Evolutionary conservation across 1,140 invertebrate genomes (phyloP).

Genomic region (Parapsyche elsis): DNA sequence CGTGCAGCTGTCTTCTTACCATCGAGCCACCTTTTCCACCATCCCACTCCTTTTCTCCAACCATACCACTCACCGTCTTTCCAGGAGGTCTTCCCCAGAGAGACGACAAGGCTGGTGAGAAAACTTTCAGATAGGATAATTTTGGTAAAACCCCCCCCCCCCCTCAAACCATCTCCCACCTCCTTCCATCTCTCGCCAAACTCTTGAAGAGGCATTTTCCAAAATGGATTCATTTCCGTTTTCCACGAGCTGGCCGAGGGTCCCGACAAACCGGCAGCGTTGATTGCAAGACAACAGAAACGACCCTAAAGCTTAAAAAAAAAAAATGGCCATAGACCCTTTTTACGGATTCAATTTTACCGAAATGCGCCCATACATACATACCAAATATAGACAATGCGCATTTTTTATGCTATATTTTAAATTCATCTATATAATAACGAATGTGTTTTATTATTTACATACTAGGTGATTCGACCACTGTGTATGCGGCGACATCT

Average conservation of each 20-base stretch:
- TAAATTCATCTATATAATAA: too few relatives aligned
- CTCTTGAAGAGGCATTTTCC: conserved; percentile 45
- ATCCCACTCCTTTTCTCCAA: background rate
- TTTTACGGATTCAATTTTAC: conserved; percentile 25
- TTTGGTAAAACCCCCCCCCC: conserved; percentile 16
- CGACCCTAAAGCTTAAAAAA: background rate
- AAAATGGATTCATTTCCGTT: conserved; percentile 53
- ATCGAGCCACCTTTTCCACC: background rate
- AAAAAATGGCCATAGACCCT: conserved; percentile 5
- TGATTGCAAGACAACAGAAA: conserved; percentile 43
- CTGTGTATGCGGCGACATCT: too few relatives aligned
- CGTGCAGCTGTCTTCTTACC: conserved; percentile 29
- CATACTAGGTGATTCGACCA: too few relatives aligned
- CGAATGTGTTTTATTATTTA: too few relatives aligned
- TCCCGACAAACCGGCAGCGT: conserved; percentile 23
- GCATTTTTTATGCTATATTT: too few relatives aligned
- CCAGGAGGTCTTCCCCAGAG: conserved; percentile 2
- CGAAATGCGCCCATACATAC: background rate
- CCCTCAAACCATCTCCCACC: background rate
- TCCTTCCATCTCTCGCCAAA: too few relatives aligned
- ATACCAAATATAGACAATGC: too few relatives aligned
- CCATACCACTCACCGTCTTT: background rate
- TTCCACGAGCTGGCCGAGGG: conserved; percentile 14
- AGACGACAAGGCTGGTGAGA: background rate
- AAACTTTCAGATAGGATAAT: conserved; percentile 52